phyloP scores from a whole-genome alignment of 2,888 invertebrate genomes.

The Cataglyphis rosenhaueri region DNA sequence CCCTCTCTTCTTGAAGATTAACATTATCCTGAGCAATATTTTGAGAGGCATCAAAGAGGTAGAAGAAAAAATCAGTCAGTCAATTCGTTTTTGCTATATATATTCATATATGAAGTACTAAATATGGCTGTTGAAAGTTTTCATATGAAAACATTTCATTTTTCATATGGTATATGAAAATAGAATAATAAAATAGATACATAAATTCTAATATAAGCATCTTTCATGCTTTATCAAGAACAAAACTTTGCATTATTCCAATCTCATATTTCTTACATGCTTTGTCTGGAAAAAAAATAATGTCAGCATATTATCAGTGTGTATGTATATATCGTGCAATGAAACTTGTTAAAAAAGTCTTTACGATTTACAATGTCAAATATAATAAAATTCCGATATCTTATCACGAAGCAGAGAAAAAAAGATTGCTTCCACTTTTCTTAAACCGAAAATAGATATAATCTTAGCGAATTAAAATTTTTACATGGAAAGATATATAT shows the following conservation, averaged over 20 bases:
- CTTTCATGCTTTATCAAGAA: not conserved
- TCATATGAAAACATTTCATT: not conserved
- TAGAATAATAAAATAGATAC: not conserved
- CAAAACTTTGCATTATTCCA: not conserved
- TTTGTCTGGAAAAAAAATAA: not conserved
- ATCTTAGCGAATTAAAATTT: not conserved
- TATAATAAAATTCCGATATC: constrained; percentile 5
- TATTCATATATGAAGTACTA: not conserved
- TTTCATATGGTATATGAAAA: not conserved
- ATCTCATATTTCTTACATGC: not conserved
- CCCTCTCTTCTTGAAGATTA: not conserved
- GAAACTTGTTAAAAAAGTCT: constrained; percentile 57
- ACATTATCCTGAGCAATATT: not conserved
- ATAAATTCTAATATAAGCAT: not conserved
- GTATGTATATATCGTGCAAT: constrained; percentile 62
- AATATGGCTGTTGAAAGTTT: not conserved
- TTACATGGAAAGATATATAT: not conserved
- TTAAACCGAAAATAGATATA: not conserved
- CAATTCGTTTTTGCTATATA: not conserved
- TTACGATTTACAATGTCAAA: not conserved
- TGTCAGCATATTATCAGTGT: constrained; percentile 36
- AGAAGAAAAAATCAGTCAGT: not conserved
- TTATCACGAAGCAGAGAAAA: not conserved
- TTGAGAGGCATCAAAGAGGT: not conserved
- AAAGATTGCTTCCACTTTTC: too few relatives aligned